These are phyloP conservation scores for Arbacia lixula DNA, from an alignment of 53 echinoderm and acorn worm species.

Conservation along the genomic window DNA sequence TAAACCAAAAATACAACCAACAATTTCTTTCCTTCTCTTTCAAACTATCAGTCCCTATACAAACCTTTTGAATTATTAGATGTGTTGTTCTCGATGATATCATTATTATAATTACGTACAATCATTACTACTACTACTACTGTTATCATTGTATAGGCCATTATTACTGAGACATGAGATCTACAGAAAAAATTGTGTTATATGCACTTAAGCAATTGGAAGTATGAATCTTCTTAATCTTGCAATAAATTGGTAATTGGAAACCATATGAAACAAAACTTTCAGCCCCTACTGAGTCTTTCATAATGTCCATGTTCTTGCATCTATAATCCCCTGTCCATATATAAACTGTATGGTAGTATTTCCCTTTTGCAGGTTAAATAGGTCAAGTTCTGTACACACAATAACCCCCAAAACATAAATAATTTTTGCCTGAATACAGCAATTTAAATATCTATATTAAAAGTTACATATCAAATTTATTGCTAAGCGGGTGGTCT, in stretches of 20 bases:
- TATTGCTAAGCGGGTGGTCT: too few relatives aligned
- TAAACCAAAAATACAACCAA: too few relatives aligned
- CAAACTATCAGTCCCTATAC: conserved; percentile 4
- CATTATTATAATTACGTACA: conserved; percentile 11
- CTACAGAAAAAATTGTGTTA: conserved; percentile 51
- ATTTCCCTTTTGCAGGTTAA: too few relatives aligned
- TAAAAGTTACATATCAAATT: too few relatives aligned
- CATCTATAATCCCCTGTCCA: too few relatives aligned
- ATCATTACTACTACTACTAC: conserved; percentile 29
- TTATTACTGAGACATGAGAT: conserved; percentile 43
- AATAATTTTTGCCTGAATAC: too few relatives aligned
- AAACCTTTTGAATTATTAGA: conserved; percentile 27
- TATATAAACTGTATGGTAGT: too few relatives aligned
- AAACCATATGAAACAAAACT: conserved; percentile 49
- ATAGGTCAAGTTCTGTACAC: too few relatives aligned
- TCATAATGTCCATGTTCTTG: too few relatives aligned
- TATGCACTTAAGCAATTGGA: conserved; percentile 60
- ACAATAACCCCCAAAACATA: too few relatives aligned
- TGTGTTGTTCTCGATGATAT: conserved; percentile 43
- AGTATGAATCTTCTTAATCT: conserved; percentile 55
- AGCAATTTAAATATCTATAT: too few relatives aligned
- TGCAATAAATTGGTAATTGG: conserved; percentile 62
- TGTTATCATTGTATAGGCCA: conserved; percentile 41
- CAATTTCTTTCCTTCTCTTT: not conserved
- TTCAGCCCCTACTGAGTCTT: not conserved